These are phyloP conservation scores for Pycnomerus fuliginosus DNA, from an alignment of 2,888 invertebrate genomes.

Conservation along the genomic window DNA sequence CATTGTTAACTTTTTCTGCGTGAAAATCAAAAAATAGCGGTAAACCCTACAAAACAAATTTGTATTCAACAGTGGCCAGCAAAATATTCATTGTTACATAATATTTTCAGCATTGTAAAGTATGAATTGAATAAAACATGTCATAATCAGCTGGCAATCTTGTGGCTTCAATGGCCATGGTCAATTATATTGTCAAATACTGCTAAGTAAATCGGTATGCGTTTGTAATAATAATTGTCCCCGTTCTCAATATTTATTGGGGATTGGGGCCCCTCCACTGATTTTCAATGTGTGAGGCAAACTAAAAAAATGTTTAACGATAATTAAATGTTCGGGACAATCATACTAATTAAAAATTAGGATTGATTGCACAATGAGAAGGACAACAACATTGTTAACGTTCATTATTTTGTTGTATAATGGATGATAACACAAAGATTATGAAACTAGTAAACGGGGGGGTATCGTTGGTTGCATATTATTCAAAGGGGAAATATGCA, in stretches of 20 bases:
- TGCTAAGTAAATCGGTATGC: constrained; percentile 16
- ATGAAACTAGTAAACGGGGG: too few species aligned
- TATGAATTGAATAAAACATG: constrained; percentile 21
- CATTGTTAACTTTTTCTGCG: too few species aligned
- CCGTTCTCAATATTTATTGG: constrained; percentile 17
- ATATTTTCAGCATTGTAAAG: constrained; percentile 12
- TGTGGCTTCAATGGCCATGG: constrained; percentile 11
- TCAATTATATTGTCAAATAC: constrained; percentile 18
- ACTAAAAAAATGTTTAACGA: too few species aligned
- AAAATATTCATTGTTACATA: constrained; percentile 16
- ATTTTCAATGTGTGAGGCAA: constrained; percentile 11
- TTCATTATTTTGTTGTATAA: too few species aligned
- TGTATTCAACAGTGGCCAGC: constrained; percentile 8
- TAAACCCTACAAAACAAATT: too few species aligned
- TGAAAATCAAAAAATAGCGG: too few species aligned
- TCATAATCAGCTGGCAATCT: constrained; percentile 12
- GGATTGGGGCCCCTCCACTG: constrained; percentile 4
- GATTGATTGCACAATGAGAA: constrained; percentile 14
- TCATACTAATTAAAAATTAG: too few species aligned
- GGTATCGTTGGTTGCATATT: too few species aligned
- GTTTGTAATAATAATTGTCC: constrained; percentile 20
- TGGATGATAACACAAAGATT: too few species aligned
- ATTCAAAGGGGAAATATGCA: too few species aligned
- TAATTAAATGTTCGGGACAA: too few species aligned
- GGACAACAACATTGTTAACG: too few species aligned